phyloP scores from a whole-genome alignment of 1,140 invertebrate genomes.

The Tetramorium parvispinum region DNA sequence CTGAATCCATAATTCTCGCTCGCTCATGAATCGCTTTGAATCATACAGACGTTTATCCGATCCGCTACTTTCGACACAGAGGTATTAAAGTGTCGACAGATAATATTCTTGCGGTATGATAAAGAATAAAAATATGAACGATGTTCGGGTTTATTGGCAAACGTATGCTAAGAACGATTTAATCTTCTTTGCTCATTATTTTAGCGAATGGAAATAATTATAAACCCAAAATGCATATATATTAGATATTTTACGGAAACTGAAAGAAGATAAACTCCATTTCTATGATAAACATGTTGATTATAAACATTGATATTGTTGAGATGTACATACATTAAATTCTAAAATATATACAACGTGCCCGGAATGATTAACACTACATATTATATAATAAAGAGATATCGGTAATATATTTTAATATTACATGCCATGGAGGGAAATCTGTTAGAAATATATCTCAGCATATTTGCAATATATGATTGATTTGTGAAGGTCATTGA shows the following conservation, averaged over 20 bases:
- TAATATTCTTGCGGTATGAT: conserved; percentile 47
- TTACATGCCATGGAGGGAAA: background rate
- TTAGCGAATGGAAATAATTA: background rate
- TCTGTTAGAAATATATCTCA: background rate
- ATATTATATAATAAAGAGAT: background rate
- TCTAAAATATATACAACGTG: background rate
- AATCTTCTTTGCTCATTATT: conserved; percentile 9
- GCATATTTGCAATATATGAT: background rate
- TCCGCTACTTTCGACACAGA: conserved; percentile 66
- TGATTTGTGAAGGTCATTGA: conserved; percentile 5
- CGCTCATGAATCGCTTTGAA: conserved; percentile 61
- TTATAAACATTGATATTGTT: background rate
- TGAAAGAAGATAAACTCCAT: background rate
- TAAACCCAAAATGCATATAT: background rate
- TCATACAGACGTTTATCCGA: conserved; percentile 66
- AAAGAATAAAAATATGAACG: conserved; percentile 64
- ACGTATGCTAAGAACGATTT: conserved; percentile 40
- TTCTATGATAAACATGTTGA: background rate
- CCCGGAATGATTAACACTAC: background rate
- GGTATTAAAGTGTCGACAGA: conserved; percentile 69
- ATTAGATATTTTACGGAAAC: background rate
- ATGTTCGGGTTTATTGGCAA: conserved; percentile 64
- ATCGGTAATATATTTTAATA: background rate
- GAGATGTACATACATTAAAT: background rate
- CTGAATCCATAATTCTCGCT: conserved; percentile 71